phyloP scores from a whole-genome alignment of 2,797 vertebrate species.

The Remorina albescens region DNA sequence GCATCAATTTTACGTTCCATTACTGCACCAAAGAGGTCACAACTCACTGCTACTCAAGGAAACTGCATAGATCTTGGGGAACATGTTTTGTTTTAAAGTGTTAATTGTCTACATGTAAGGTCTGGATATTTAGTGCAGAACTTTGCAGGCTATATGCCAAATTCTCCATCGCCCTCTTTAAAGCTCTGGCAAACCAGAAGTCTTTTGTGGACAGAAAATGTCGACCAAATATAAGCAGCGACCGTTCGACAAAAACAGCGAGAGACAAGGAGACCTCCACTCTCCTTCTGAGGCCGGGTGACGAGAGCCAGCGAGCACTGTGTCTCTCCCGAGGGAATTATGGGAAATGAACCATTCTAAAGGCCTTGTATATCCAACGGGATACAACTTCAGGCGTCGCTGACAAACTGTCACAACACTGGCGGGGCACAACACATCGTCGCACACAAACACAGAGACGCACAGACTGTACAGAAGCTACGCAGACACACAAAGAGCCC shows the following conservation, averaged over 20 bases:
- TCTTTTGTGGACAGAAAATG: constrained; percentile 22
- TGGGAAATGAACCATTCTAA: constrained; percentile 72
- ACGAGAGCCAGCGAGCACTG: constrained; percentile 64
- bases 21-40: not conserved
- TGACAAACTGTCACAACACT: constrained; percentile 67
- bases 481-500: not conserved
- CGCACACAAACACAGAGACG: constrained; percentile 29
- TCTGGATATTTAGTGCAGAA: not conserved
- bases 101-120: no score
- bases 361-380: constrained; percentile 60
- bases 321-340: constrained; percentile 58
- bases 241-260: constrained; percentile 26
- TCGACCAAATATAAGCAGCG: constrained; percentile 10
- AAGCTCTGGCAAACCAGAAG: constrained; percentile 16
- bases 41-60: not conserved
- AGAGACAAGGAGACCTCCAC: constrained; percentile 31
- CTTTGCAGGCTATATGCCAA: not conserved
- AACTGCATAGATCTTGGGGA: not conserved
- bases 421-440: constrained; percentile 44
- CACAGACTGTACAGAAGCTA: not conserved
- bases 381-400: constrained; percentile 64
- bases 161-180: constrained; percentile 11
- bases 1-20: not conserved
- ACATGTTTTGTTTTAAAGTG: not conserved
- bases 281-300: constrained; percentile 53